Conservation (phyloP, 2,888 invertebrate genomes). For the Chrysodeixis includens region DNA sequence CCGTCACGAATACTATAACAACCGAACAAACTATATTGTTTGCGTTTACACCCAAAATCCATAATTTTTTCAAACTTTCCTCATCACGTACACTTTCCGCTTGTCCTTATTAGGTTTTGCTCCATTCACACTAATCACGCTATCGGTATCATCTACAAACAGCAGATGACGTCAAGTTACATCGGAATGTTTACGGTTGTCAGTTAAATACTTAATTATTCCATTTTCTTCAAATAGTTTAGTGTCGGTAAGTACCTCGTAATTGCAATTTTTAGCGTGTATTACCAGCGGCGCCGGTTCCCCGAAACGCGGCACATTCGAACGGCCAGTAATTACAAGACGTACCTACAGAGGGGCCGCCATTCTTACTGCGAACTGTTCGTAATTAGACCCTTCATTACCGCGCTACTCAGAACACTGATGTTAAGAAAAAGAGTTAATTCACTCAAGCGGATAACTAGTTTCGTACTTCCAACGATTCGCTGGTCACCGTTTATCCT, state of each 20-base stretch:
- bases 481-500: constrained; percentile 19
- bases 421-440: constrained; percentile 57
- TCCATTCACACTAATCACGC: too few relatives aligned
- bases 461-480: constrained; percentile 40
- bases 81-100: background rate
- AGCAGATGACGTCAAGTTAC: constrained; percentile 9
- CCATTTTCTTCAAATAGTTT: constrained; percentile 57
- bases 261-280: constrained; percentile 67
- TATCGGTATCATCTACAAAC: background rate
- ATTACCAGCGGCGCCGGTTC: constrained; percentile 63
- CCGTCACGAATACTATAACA: background rate
- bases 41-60: background rate
- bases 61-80: background rate
- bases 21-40: background rate
- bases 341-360: constrained; percentile 68
- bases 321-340: constrained; percentile 69
- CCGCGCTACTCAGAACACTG: constrained; percentile 71
- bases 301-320: constrained; percentile 69
- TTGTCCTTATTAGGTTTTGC: too few relatives aligned
- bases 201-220: constrained; percentile 43
- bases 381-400: constrained; percentile 78
- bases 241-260: constrained; percentile 53
- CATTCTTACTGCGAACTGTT: constrained; percentile 72
- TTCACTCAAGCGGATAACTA: constrained; percentile 49
- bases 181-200: constrained; percentile 27